Percentiles rank a stretch among this genome's conserved stretches.
Conservation (phyloP, 92 coral and sea anemone species). For the Anthopleura xanthogrammica region DNA sequence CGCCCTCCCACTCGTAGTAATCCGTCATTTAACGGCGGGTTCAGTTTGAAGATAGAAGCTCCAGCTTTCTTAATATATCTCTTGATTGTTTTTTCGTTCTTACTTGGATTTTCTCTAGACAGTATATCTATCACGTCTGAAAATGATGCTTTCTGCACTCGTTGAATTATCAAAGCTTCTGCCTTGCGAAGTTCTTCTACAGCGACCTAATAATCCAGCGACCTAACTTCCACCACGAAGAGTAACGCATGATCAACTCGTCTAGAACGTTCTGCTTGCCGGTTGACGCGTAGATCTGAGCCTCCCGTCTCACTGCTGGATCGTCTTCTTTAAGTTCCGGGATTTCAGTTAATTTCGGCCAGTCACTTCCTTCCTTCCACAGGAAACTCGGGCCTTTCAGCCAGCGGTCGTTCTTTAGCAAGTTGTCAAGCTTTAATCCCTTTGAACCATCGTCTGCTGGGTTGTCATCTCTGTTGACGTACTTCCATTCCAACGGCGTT, state of each 20-base stretch:
- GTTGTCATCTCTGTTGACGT: slow-evolving; percentile 49
- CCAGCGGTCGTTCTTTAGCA: slow-evolving; percentile 49
- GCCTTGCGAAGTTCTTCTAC: slow-evolving; percentile 39
- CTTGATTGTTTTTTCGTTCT: background rate
- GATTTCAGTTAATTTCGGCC: slow-evolving; percentile 33
- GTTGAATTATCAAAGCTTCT: slow-evolving; percentile 29
- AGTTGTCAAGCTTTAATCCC: slow-evolving; percentile 8
- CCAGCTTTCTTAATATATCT: background rate
- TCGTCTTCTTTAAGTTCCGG: slow-evolving; percentile 39
- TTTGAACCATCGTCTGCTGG: slow-evolving; percentile 53
- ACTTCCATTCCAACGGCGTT: slow-evolving; percentile 31
- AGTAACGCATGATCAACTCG: slow-evolving; percentile 19
- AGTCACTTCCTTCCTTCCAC: slow-evolving; percentile 43
- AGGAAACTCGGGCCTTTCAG: slow-evolving; percentile 50
- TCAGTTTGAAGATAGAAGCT: too few relatives aligned
- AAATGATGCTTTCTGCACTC: slow-evolving; percentile 38
- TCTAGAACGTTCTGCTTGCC: background rate
- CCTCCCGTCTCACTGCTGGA: slow-evolving; percentile 1
- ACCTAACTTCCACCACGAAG: slow-evolving; percentile 32
- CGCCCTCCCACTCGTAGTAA: too few relatives aligned
- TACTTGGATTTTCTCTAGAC: background rate
- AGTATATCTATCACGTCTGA: slow-evolving; percentile 8
- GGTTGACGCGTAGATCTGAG: background rate
- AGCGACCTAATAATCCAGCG: slow-evolving; percentile 16
- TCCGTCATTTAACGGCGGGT: too few relatives aligned